These are phyloP conservation scores for Nephrotoma appendiculata DNA, from an alignment of 2,888 invertebrate species.

Conservation along the genomic window DNA sequence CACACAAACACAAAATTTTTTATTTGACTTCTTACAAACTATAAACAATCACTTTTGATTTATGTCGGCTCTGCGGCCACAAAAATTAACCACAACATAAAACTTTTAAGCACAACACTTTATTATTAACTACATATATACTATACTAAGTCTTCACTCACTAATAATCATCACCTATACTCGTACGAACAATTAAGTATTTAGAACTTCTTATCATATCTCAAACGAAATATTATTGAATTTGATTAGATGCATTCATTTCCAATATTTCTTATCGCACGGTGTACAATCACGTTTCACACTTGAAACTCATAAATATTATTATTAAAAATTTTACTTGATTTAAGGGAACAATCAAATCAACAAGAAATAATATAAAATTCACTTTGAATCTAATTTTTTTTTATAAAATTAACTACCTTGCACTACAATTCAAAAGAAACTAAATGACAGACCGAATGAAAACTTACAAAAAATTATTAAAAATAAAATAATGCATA, in stretches of 20 bases:
- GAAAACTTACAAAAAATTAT: neutral
- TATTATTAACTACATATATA: neutral
- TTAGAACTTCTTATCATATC: neutral
- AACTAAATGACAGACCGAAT: neutral
- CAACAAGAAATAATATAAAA: neutral
- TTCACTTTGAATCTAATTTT: neutral
- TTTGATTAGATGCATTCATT: neutral
- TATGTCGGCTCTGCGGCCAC: neutral
- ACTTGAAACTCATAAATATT: neutral
- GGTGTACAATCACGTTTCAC: neutral
- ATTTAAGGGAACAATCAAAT: neutral
- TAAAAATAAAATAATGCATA: neutral
- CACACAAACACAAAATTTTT: neutral
- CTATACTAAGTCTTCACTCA: neutral
- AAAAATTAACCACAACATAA: neutral
- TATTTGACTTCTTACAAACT: neutral
- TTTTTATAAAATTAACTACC: neutral
- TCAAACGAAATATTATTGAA: neutral
- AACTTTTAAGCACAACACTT: neutral
- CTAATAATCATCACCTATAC: neutral
- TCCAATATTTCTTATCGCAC: neutral
- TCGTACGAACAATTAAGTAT: neutral
- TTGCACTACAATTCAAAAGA: neutral
- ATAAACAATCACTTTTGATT: neutral
- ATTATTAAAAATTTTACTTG: neutral